Evolutionary conservation across 2,888 invertebrate genomes (phyloP).

Genomic region (Taphrorychus bicolor): DNA sequence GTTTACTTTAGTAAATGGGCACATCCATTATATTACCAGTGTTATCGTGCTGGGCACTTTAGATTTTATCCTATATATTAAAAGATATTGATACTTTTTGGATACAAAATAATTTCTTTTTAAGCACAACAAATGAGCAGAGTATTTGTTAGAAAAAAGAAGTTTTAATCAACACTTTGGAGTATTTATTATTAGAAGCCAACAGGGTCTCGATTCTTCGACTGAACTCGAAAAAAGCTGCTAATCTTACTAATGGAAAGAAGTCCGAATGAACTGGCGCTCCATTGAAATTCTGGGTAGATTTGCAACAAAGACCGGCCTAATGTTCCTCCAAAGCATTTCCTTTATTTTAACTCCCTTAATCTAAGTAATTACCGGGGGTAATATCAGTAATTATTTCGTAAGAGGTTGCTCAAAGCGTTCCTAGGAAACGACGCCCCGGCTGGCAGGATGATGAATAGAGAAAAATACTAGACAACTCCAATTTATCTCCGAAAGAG

Average conservation of each 20-base stretch:
- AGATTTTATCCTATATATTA: too few species aligned
- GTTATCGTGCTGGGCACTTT: too few species aligned
- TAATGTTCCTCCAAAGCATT: conserved; percentile 3
- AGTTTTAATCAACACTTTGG: too few species aligned
- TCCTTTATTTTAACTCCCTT: conserved; percentile 3
- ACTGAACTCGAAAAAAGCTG: too few species aligned
- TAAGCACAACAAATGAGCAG: too few species aligned
- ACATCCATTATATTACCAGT: not conserved
- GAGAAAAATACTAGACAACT: conserved; percentile 15
- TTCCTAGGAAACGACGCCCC: conserved; percentile 7
- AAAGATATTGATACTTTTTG: too few species aligned
- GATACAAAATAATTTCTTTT: too few species aligned
- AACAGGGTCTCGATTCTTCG: too few species aligned
- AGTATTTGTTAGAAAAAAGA: too few species aligned
- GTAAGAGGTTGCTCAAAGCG: not conserved
- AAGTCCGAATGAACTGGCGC: not conserved
- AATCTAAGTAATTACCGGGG: conserved; percentile 8
- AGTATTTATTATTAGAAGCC: too few species aligned
- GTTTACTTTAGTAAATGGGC: not conserved
- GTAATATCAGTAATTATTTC: conserved; percentile 12
- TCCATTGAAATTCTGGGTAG: not conserved
- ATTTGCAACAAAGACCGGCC: conserved; percentile 3
- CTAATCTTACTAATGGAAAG: not conserved
- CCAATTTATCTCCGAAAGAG: conserved; percentile 16
- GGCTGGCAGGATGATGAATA: conserved; percentile 23